Evolutionary conservation across 64 coral and sea anemone genomes (phyloP).

Genomic region (Stichodactyla helianthus): DNA sequence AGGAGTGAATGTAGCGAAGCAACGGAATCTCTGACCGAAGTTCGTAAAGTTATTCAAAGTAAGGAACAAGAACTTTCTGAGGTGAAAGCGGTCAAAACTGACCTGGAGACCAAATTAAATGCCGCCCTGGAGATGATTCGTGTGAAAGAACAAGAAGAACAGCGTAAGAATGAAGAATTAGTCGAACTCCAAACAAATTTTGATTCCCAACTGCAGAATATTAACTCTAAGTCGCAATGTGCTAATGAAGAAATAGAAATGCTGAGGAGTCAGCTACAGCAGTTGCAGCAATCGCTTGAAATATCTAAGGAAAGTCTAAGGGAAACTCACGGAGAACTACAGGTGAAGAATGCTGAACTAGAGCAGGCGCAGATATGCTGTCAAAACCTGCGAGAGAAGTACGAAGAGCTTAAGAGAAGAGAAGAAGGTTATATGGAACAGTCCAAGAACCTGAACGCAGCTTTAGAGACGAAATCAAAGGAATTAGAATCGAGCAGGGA

Average conservation of each 20-base stretch:
- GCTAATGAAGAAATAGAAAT: neutral
- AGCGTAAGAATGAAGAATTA: neutral
- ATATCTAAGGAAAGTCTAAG: neutral
- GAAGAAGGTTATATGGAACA: conserved; percentile 17
- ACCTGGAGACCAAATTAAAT: conserved; percentile 26
- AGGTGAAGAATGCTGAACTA: conserved; percentile 22
- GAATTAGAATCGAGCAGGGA: conserved; percentile 9
- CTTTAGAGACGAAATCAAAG: neutral
- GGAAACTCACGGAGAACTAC: conserved; percentile 22
- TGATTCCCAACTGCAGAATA: neutral
- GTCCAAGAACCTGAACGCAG: neutral
- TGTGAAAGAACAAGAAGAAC: conserved; percentile 25
- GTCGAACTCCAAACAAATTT: neutral
- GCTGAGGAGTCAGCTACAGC: conserved; percentile 11
- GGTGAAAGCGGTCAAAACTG: neutral
- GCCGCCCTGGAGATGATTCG: neutral
- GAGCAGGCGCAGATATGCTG: neutral
- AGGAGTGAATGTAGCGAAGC: conserved; percentile 10
- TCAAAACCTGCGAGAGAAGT: neutral
- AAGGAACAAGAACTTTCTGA: conserved; percentile 31
- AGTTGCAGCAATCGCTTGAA: neutral
- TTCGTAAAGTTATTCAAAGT: neutral
- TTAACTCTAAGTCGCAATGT: neutral
- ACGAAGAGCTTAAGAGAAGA: conserved; percentile 7
- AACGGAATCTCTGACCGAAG: conserved; percentile 28